phyloP scores from a whole-genome alignment of 2,113 vertebrate genomes.

The Neoarius graeffei region DNA sequence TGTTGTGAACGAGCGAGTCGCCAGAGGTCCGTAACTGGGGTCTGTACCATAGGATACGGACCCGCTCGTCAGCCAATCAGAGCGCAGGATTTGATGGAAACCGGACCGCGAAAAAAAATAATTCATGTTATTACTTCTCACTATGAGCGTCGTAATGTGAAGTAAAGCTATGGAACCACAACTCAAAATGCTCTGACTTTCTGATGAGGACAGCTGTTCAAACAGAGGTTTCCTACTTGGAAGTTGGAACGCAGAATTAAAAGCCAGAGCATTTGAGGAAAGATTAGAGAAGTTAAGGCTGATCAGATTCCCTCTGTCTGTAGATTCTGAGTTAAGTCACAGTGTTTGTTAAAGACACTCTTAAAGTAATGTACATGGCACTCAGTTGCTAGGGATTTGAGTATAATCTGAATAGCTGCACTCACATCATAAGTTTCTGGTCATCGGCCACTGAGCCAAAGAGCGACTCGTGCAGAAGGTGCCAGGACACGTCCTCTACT shows the following conservation, averaged over 20 bases:
- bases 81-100: no score
- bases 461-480: slow-evolving; percentile 88
- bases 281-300: not conserved
- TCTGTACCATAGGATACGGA: no score
- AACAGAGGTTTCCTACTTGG: not conserved
- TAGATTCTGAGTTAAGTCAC: not conserved
- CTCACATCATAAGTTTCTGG: slow-evolving; percentile 97
- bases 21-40: no score
- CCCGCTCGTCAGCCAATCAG: no score
- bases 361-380: not conserved
- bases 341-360: not conserved
- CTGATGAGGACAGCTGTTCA: not conserved
- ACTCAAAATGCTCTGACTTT: not conserved
- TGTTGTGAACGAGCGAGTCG: no score
- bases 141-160: not conserved
- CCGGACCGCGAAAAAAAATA: no score
- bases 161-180: not conserved
- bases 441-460: slow-evolving; percentile 94
- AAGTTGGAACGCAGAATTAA: not conserved
- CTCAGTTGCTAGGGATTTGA: not conserved
- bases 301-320: not conserved
- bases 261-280: not conserved
- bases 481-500: slow-evolving; percentile 94
- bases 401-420: not conserved
- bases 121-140: not conserved